Percentiles rank a stretch among this genome's conserved stretches.
phyloP scores from a whole-genome alignment of 2,113 vertebrate species.

The Leptobrachium ailaonicum region DNA sequence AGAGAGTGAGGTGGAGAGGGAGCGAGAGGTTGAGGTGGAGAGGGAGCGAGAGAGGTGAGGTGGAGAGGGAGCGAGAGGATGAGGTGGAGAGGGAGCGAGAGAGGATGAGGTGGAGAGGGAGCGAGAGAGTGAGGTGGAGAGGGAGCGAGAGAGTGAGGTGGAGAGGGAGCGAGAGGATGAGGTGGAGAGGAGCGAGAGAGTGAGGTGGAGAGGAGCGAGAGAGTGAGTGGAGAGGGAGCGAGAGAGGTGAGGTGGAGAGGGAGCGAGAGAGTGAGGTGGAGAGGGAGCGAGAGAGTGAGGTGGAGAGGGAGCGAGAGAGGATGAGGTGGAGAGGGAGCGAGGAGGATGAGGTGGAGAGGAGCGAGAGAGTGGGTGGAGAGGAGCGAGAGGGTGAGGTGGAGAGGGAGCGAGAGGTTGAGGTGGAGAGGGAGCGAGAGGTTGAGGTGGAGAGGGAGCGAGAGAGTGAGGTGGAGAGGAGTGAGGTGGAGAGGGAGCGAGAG shows the following conservation, averaged over 20 bases:
- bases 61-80: not conserved
- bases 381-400: not conserved
- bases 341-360: too few relatives aligned
- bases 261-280: not conserved
- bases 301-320: not conserved
- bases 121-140: not conserved
- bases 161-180: not conserved
- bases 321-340: not conserved
- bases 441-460: not conserved
- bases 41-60: conserved; percentile 1
- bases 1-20: too few relatives aligned
- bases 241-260: not conserved
- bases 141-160: not conserved
- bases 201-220: too few relatives aligned
- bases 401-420: too few relatives aligned
- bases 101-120: too few relatives aligned
- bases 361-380: not conserved
- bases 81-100: not conserved
- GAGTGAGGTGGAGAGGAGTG: too few relatives aligned
- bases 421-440: not conserved
- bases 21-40: not conserved
- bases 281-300: not conserved
- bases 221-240: not conserved
- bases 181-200: not conserved
- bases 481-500: not conserved